Conservation (phyloP, 2,888 invertebrate genomes). For the Tenthredo scrophulariae region DNA sequence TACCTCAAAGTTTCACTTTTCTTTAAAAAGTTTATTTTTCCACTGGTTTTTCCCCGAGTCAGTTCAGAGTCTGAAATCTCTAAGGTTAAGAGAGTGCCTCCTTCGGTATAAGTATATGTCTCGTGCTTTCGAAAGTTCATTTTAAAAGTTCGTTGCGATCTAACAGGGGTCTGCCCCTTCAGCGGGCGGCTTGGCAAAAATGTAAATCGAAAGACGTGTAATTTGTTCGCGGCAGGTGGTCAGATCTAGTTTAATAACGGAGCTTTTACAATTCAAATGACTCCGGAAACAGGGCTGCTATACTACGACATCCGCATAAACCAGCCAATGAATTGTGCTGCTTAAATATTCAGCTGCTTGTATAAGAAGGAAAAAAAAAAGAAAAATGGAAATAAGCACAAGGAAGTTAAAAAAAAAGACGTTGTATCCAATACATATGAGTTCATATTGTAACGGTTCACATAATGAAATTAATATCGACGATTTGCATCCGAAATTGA, state of each 20-base stretch:
- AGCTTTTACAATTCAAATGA: conserved; percentile 73
- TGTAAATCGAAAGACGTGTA: conserved; percentile 42
- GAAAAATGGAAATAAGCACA: too few relatives aligned
- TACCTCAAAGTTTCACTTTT: neutral
- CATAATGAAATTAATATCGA: conserved; percentile 63
- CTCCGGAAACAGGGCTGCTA: conserved; percentile 61
- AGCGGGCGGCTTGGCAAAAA: neutral
- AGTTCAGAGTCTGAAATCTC: neutral
- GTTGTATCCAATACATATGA: conserved; percentile 58
- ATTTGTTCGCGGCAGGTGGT: conserved; percentile 52
- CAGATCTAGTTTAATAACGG: conserved; percentile 67
- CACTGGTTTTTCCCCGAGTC: neutral
- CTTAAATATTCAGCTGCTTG: conserved; percentile 54
- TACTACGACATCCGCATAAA: conserved; percentile 23
- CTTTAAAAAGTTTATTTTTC: neutral
- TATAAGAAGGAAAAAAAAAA: conserved; percentile 22
- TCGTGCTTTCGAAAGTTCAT: conserved; percentile 34
- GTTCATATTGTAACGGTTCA: conserved; percentile 58
- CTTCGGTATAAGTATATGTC: neutral
- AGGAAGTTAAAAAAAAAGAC: too few relatives aligned
- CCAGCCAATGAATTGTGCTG: conserved; percentile 64
- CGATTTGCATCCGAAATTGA: conserved; percentile 63
- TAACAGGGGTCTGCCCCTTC: neutral
- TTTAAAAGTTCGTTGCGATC: conserved; percentile 29
- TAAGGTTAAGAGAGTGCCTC: conserved; percentile 19